Base-by-base conservation (phyloP, 2,888 invertebrate species). In the Eristalis pertinax region DNA sequence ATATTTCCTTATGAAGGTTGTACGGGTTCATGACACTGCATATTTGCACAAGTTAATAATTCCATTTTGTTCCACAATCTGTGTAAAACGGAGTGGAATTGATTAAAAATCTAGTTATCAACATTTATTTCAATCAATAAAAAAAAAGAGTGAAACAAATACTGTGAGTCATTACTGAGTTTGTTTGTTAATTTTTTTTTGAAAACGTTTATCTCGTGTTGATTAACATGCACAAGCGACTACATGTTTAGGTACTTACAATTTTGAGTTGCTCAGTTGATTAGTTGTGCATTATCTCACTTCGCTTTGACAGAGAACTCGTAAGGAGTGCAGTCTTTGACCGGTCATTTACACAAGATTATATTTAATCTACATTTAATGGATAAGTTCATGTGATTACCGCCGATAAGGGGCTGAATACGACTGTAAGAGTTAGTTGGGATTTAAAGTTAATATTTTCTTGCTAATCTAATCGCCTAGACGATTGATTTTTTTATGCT, bases 81-180 rank as follows among this genome's bases (percentile, higher is more conserved):
- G 2, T 38, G 0, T 43, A 43, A 13, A 38, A 75, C 38, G 19
- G 58, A 43, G 58, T 75, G 32, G 15, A 60, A 43, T 41, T 75
- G 64, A 70, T 81, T 43, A 75, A 24, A 15, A n/a, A 3, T 22
- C 24, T 19, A 3, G n/a, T 75, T 69, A 81, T 72, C 67, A 19
- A n/a, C 5, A n/a, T 60, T 75, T 60, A 75, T 50, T 41, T 65
- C n/a, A 74, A 35, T 74, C 15, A 38, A 26, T 11, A n/a, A 75
- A 50, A 72, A 10, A 24, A 22, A n/a, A 38, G 8, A 32, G 32
- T 8, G 19, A 26, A 13, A 32, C 64, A 67, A 67, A 68, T 15
- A 8, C 11, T 26, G 7, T 63, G 43, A 73, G 43, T 43, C 63
- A 62, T 32, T 10, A 38, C 10, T 35, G 11, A 58, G 10, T 58